phyloP scores from a whole-genome alignment of 2,888 invertebrate genomes.

The Himalopsyche kuldschensis region DNA sequence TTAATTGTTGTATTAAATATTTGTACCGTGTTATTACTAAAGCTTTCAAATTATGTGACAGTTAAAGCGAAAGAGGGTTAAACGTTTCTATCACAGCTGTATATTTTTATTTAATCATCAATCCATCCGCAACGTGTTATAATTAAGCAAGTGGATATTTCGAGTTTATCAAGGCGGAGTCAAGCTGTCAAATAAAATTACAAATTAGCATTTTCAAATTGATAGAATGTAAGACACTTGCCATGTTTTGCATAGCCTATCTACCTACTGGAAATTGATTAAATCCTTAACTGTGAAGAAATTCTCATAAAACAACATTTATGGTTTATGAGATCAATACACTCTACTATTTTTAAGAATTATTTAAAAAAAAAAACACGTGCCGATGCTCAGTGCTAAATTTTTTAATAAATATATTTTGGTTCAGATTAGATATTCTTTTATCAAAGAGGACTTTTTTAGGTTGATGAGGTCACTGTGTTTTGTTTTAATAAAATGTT shows the following conservation, averaged over 20 bases:
- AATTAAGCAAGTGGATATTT: not conserved
- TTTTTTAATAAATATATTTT: not conserved
- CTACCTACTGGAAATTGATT: not conserved
- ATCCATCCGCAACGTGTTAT: no score
- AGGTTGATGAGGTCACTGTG: no score
- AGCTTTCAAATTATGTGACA: no score
- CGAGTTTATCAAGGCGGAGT: conserved; percentile 22
- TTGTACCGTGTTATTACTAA: no score
- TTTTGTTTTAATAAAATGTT: no score
- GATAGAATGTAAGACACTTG: conserved; percentile 8
- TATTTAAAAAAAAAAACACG: not conserved
- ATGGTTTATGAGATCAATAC: not conserved
- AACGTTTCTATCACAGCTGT: not conserved
- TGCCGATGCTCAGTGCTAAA: not conserved
- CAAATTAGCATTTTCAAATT: conserved; percentile 32
- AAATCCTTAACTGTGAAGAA: not conserved
- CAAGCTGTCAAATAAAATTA: conserved; percentile 31
- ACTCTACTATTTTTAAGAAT: not conserved
- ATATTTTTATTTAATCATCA: no score
- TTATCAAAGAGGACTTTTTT: no score
- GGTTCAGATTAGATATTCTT: no score
- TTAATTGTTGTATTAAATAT: no score
- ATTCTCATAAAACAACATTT: not conserved
- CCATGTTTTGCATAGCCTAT: not conserved
- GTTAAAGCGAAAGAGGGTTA: no score